Base-by-base conservation (phyloP, 35 echinoderm and acorn worm species). In the Ophioderma brevispina region DNA sequence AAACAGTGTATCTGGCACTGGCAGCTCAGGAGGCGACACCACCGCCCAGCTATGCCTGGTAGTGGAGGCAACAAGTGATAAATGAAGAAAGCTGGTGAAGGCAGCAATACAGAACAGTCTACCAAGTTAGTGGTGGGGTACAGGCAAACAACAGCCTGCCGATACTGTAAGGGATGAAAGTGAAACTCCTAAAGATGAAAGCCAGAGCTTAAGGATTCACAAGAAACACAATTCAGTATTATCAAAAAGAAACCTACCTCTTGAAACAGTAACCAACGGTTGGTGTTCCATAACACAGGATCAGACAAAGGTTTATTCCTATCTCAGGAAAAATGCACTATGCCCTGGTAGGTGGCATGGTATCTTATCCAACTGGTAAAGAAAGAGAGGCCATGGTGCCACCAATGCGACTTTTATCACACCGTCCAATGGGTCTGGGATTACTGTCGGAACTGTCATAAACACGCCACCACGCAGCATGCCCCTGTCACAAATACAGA, bases 11-110 rank as follows among this genome's bases (percentile, higher is more conserved):
- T 81, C 42, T 19, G 40, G 87, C 0, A 81, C 39, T 30, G 50
- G 52, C 11, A 83, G 79, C 11, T 46, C 41, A 90, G 78, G 10
- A 64, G 80, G 36, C 38, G 78, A 82, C 70, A 79, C 42, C 75
- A 32, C 6, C 42, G 81, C 21, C n/a, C n/a, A n/a, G n/a, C n/a
- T n/a, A n/a, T n/a, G n/a, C n/a, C n/a, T 11, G 46, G 46, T 52
- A 52, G 46, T 52, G 59, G 59, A 25, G 59, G 59, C 41, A 46
- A 46, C 41, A 46, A 46, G 41, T 46, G 4, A 46, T 17, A 4
- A 46, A 46, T 46, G 59, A 70, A 70, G 59, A 70, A 70, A 25
- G 23, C 6, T 25, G 59, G 28, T 25, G 59, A 70, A 4, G 59
- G 59, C 17, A 25, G 6, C 28, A 70, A 25, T 25, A 30, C 28